Base-by-base conservation (phyloP, 1,140 invertebrate genomes). In the Drusus annulatus region DNA sequence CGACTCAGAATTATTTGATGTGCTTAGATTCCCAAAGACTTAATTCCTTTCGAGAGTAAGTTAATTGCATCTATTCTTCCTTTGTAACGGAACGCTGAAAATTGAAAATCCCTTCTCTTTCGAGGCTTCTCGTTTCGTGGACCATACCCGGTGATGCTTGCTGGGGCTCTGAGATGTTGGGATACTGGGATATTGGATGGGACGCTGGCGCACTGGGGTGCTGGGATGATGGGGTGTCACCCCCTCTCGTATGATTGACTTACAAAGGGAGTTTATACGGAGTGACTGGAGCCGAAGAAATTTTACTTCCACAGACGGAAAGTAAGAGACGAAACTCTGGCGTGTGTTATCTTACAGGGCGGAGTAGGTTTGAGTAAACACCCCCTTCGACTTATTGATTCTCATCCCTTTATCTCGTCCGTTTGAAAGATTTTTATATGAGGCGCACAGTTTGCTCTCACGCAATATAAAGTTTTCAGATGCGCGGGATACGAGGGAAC, bases 191-290 rank as follows among this genome's bases (percentile, higher is more conserved):
- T n/a, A n/a, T n/a, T n/a, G n/a, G n/a, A n/a, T n/a, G n/a, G n/a
- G n/a, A n/a, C n/a, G n/a, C n/a, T n/a, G n/a, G n/a, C n/a, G n/a
- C n/a, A n/a, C n/a, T n/a, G n/a, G n/a, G n/a, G n/a, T n/a, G n/a
- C 2, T 36, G 5, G 36, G 36, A 13, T 13, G 10, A 13, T 45
- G 56, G 56, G 62, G 25, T 25, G 25, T 28, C 62, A 7, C 19
- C 60, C 65, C 65, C 36, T 51, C 65, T 23, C 65, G 8, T 69
- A 69, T 69, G 65, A 69, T 81, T 81, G 80, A 78, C 76, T 78
- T 74, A 78, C 80, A 81, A 81, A 78, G 80, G 80, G 63, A 81
- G 69, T 81, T 73, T 81, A 65, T 76, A 31, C 63, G 13, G 75
- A 78, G 75, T 77, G 75, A 81, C 71, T 81, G 74, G 63, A 68